A percentile compares a stretch with the other conserved stretches of the same genome.
Conservation (phyloP, 1,140 invertebrate species). For the Platyscapa corneri region DNA sequence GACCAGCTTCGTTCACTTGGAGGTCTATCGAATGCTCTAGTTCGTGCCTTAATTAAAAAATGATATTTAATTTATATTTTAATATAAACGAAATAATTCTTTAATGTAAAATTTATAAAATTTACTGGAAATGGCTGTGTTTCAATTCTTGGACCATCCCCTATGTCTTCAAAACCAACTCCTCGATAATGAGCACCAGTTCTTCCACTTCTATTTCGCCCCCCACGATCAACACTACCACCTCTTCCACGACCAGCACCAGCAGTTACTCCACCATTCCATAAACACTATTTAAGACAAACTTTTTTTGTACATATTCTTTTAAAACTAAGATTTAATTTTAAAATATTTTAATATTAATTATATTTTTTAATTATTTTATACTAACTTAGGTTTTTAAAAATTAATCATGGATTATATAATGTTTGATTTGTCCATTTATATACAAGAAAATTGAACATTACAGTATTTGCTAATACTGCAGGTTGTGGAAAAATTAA, state of each 20-base stretch:
- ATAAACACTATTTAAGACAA: slow-evolving; percentile 62
- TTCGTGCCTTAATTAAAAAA: slow-evolving; percentile 61
- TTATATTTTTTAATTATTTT: no score
- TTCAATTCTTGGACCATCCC: slow-evolving; percentile 68
- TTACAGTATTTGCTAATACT: no score
- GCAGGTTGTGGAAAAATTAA: no score
- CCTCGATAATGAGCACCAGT: slow-evolving; percentile 77
- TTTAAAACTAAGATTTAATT: no score
- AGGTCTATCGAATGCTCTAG: slow-evolving; percentile 70
- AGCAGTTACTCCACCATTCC: slow-evolving; percentile 69
- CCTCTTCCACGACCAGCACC: slow-evolving; percentile 75
- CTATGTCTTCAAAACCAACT: slow-evolving; percentile 75
- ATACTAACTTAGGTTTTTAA: no score
- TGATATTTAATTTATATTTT: slow-evolving; percentile 39
- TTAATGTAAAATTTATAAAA: slow-evolving; percentile 8
- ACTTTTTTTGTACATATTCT: background rate
- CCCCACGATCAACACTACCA: slow-evolving; percentile 76
- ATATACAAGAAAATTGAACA: no score
- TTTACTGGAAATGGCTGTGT: slow-evolving; percentile 68
- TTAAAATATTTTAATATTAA: no score
- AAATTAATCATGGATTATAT: no score
- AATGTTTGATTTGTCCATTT: no score
- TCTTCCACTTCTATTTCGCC: slow-evolving; percentile 74
- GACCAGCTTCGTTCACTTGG: slow-evolving; percentile 76
- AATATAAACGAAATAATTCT: background rate